A percentile compares a stretch with the other conserved stretches of the same genome.
These are phyloP conservation scores for Anticlea derivata DNA, from an alignment of 2,888 invertebrate species.

Conservation along the genomic window DNA sequence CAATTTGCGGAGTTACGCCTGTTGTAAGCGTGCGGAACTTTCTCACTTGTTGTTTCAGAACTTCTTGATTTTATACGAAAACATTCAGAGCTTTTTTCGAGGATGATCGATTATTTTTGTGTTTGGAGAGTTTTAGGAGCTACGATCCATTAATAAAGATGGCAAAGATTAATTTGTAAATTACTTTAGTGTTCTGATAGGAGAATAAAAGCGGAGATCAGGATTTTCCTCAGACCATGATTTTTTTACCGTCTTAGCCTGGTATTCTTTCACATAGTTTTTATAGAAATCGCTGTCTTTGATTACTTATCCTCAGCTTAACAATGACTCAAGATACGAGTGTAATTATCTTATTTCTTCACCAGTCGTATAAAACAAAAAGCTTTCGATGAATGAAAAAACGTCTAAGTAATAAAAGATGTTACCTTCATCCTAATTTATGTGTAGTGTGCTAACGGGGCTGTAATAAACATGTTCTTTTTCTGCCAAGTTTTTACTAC, in stretches of 20 bases:
- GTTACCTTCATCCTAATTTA: slow-evolving; percentile 33
- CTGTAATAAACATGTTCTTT: slow-evolving; percentile 45
- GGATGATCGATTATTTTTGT: slow-evolving; percentile 14
- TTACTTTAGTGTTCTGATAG: too few relatives aligned
- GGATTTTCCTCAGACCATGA: too few relatives aligned
- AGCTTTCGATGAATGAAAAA: slow-evolving; percentile 21
- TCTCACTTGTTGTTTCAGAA: slow-evolving; percentile 21
- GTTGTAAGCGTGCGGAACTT: slow-evolving; percentile 27
- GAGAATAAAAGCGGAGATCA: too few relatives aligned
- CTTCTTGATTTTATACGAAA: slow-evolving; percentile 28
- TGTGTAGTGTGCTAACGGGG: slow-evolving; percentile 39
- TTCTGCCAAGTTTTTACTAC: slow-evolving; percentile 38
- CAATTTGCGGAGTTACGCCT: slow-evolving; percentile 45
- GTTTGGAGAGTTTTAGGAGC: neutral
- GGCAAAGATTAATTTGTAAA: too few relatives aligned
- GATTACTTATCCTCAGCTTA: too few relatives aligned
- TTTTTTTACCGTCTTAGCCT: neutral
- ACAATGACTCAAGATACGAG: too few relatives aligned
- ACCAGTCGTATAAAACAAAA: neutral
- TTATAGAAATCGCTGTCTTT: too few relatives aligned
- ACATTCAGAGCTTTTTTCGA: slow-evolving; percentile 11
- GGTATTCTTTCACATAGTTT: too few relatives aligned
- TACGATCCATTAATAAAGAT: too few relatives aligned
- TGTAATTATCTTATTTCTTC: neutral
- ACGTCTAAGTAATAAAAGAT: slow-evolving; percentile 32